Percentiles rank a stretch among this genome's conserved stretches.
Conservation (phyloP, 2,113 vertebrate species). For the Physeter macrocephalus region DNA sequence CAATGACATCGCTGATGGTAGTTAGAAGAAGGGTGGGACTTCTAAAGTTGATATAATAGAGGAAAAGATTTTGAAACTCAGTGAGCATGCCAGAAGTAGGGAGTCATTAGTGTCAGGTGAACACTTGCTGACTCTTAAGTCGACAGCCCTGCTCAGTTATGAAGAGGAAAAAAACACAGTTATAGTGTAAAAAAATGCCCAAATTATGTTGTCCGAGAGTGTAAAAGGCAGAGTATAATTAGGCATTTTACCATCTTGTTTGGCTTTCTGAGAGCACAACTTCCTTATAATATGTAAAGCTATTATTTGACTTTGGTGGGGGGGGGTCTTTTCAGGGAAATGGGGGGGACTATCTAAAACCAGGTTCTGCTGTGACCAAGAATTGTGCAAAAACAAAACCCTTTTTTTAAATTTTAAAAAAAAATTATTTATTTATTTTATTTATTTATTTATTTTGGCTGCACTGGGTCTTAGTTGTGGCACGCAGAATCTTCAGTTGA, state of each 20-base stretch:
- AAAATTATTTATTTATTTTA: too few relatives aligned
- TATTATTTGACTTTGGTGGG: background rate
- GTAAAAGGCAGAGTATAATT: background rate
- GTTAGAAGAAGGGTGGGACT: background rate
- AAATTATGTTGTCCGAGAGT: background rate
- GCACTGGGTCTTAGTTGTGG: too few relatives aligned
- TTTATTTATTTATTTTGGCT: too few relatives aligned
- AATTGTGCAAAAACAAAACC: background rate
- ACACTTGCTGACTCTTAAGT: background rate
- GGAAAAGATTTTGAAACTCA: conserved; percentile 16
- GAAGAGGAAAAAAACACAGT: background rate
- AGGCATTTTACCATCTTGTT: background rate
- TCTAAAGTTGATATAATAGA: conserved; percentile 15
- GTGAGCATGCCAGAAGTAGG: background rate
- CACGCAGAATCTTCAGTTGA: too few relatives aligned
- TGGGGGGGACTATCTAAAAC: background rate
- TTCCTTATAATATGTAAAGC: background rate
- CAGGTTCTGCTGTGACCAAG: conserved; percentile 9
- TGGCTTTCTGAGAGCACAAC: background rate
- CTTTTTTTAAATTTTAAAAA: background rate
- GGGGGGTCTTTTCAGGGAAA: background rate
- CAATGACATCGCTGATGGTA: conserved; percentile 2
- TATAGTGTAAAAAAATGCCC: background rate
- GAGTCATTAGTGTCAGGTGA: background rate
- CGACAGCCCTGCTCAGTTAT: background rate